A percentile compares a stretch with the other conserved stretches of the same genome.
phyloP scores from a whole-genome alignment of 2,797 vertebrate species.

The Sebastes trivittatus region DNA sequence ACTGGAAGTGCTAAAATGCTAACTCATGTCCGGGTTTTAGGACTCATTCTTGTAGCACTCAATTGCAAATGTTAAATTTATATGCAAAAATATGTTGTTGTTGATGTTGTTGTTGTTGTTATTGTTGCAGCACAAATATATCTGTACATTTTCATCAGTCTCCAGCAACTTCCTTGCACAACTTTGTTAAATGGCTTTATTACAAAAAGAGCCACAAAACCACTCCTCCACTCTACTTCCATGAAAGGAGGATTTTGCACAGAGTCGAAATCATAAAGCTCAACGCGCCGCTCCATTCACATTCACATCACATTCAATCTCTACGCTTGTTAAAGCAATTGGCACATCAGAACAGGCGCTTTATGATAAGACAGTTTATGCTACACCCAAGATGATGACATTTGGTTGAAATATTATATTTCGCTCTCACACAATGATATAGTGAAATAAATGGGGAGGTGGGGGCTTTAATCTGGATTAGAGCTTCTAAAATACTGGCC shows the following conservation, averaged over 20 bases:
- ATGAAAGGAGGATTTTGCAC: constrained; percentile 57
- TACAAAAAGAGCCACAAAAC: constrained; percentile 45
- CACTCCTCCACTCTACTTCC: constrained; percentile 35
- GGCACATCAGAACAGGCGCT: constrained; percentile 65
- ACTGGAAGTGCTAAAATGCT: too few relatives aligned
- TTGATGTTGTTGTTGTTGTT: neutral
- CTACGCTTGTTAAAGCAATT: constrained; percentile 65
- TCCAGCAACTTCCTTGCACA: constrained; percentile 51
- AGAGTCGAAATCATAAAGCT: constrained; percentile 47
- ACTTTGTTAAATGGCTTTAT: constrained; percentile 33
- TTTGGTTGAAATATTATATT: constrained; percentile 75
- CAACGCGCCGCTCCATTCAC: constrained; percentile 40
- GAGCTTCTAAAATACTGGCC: constrained; percentile 72
- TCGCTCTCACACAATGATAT: constrained; percentile 62
- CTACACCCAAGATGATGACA: constrained; percentile 78
- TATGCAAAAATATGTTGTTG: neutral
- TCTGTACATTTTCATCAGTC: constrained; percentile 11
- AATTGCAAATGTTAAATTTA: neutral
- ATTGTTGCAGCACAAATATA: constrained; percentile 1
- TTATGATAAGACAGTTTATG: constrained; percentile 67
- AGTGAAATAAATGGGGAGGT: constrained; percentile 57
- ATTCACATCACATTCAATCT: constrained; percentile 69
- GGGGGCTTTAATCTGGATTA: constrained; percentile 79
- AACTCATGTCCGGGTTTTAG: too few relatives aligned
- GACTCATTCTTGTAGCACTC: neutral